Conservation (phyloP, 1,140 invertebrate genomes). For the Dufourea novaeangliae region DNA sequence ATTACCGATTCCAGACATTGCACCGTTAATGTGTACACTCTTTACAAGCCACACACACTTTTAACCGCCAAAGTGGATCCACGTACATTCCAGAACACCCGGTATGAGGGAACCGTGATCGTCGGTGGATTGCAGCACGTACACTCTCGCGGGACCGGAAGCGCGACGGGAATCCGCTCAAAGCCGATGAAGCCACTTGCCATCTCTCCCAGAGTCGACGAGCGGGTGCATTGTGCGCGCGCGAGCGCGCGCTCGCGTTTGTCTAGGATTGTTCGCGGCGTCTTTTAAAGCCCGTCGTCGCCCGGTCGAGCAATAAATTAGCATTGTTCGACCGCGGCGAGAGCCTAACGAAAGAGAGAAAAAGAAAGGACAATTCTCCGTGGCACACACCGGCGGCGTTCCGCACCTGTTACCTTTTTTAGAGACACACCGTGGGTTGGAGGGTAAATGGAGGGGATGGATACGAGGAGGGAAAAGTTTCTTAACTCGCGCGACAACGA, state of each 20-base stretch:
- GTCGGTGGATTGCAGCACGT: neutral
- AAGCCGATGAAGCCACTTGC: slow-evolving; percentile 28
- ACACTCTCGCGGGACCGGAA: neutral
- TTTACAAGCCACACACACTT: too few relatives aligned
- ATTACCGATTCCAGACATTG: too few relatives aligned
- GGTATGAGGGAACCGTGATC: too few relatives aligned
- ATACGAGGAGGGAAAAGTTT: slow-evolving; percentile 14
- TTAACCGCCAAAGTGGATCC: too few relatives aligned
- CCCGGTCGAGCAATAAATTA: slow-evolving; percentile 55
- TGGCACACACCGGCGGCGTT: slow-evolving; percentile 31
- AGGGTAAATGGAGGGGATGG: neutral
- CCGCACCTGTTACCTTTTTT: slow-evolving; percentile 70
- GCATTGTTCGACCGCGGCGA: slow-evolving; percentile 44
- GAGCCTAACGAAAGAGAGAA: neutral
- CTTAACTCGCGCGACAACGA: slow-evolving; percentile 21
- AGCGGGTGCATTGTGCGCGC: slow-evolving; percentile 29
- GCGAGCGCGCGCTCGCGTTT: too few relatives aligned
- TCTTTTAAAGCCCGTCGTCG: slow-evolving; percentile 29
- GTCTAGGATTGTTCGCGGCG: slow-evolving; percentile 46
- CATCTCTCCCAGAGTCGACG: slow-evolving; percentile 7
- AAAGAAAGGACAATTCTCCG: slow-evolving; percentile 27
- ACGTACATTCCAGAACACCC: neutral
- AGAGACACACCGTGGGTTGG: slow-evolving; percentile 30
- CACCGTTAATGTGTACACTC: too few relatives aligned
- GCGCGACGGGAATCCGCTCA: neutral